These are phyloP conservation scores for Pheosia gnoma DNA, from an alignment of 2,888 invertebrate genomes.

Conservation along the genomic window DNA sequence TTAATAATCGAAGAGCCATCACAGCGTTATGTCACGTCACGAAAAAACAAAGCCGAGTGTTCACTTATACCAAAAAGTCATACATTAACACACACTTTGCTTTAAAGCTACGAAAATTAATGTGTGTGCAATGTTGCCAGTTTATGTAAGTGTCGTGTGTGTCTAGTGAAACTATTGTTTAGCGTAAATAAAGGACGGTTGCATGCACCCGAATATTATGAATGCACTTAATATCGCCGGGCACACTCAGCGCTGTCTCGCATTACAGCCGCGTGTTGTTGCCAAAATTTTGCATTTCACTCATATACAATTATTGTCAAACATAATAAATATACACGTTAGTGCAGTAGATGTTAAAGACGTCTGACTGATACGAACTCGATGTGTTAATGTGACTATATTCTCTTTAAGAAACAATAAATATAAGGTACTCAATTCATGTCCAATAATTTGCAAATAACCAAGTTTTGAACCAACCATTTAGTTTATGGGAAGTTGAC, in stretches of 20 bases:
- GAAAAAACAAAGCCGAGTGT: too few species aligned
- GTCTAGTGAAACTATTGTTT: conserved; percentile 11
- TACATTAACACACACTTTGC: too few species aligned
- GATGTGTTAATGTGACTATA: neutral
- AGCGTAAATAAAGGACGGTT: conserved; percentile 32
- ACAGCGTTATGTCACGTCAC: too few species aligned
- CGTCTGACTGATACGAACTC: neutral
- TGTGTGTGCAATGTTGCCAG: neutral
- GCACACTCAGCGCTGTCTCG: conserved; percentile 51
- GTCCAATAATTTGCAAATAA: too few species aligned
- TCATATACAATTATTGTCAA: conserved; percentile 34
- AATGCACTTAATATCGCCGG: conserved; percentile 50
- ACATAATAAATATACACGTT: neutral
- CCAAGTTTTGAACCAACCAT: too few species aligned
- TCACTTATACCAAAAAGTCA: too few species aligned
- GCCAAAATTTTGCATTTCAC: conserved; percentile 58
- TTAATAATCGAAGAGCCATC: too few species aligned
- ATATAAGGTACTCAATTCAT: too few species aligned
- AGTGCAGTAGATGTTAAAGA: neutral
- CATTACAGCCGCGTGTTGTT: conserved; percentile 50
- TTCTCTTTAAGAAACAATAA: too few species aligned
- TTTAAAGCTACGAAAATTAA: too few species aligned
- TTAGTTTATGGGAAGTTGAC: too few species aligned
- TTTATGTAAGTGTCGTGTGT: conserved; percentile 27
- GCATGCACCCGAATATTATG: conserved; percentile 46